Evolutionary conservation across 1,140 invertebrate species (phyloP), one percentile per base, ranked within the genome.

Genomic region (Magallana angulata): DNA sequence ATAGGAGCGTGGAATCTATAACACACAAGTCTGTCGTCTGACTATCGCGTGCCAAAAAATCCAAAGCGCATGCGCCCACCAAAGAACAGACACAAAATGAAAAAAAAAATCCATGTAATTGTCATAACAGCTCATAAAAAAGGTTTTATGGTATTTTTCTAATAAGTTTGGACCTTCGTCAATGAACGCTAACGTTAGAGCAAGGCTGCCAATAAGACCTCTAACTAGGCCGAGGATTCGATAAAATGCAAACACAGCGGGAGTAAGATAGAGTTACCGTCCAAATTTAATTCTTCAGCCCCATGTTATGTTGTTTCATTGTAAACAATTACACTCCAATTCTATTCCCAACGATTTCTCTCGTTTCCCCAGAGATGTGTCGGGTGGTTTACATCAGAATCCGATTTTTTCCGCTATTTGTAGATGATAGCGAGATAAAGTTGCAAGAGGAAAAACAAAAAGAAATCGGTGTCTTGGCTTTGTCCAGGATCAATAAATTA

Each of bases 401-500:
- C 68, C 68, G 68, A 76, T 76, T 76, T 76, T 71, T 76, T 30
- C 36, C 68, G 11, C 24, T 30, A 30, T 76, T 76, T 24, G 68
- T 76, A 76, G 68, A 76, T 76, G 68, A 30, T 76, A 76, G 30
- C 36, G 11, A 76, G 68, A 76, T 76, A 76, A 18, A 76, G 18
- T 76, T 76, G 1, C 24, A 76, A 30, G 24, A 48, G 36, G 36
- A 30, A 76, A 76, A 76, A 30, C 14, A 76, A 24, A 76, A 76
- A 30, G 36, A 76, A 76, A 30, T 18, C 68, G 11, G 11, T 76
- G 68, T 76, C 68, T 76, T 76, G 68, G 18, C 36, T 76, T 24
- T 76, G 68, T 76, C 68, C 68, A 30, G 68, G 68, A 76, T 76
- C 68, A 76, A 76, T 76, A 76, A 76, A 76, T 76, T 76, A 76